Percentiles rank a stretch among this genome's conserved stretches.
Evolutionary conservation across 1,140 invertebrate genomes (phyloP).

Genomic region (Capitella teleta): DNA sequence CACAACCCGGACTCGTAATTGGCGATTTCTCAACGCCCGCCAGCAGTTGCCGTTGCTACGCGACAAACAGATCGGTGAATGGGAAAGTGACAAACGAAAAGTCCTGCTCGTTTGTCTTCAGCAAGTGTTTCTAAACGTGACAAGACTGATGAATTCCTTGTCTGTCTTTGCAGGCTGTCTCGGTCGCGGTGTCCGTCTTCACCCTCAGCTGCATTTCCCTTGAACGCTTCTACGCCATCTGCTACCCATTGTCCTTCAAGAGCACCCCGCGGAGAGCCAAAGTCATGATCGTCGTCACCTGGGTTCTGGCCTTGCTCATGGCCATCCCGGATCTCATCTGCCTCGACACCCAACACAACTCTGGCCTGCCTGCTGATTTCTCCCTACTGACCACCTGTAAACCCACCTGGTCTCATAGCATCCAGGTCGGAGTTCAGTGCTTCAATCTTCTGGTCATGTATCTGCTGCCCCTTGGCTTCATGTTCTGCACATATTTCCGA

Average conservation of each 20-base stretch:
- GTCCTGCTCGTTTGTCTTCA: no score
- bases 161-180: conserved; percentile 58
- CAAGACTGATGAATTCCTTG: no score
- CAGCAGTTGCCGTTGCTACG: no score
- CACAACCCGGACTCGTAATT: no score
- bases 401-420: conserved; percentile 20
- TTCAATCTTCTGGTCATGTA: conserved; percentile 62
- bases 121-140: no score
- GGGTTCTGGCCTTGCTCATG: conserved; percentile 62
- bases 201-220: conserved; percentile 83
- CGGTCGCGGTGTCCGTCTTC: conserved; percentile 77
- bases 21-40: no score
- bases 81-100: no score
- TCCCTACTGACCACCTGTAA: conserved; percentile 20
- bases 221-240: conserved; percentile 88
- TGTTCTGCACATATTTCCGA: conserved; percentile 63
- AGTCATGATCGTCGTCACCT: conserved; percentile 66
- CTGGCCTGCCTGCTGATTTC: conserved; percentile 1
- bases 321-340: conserved; percentile 28
- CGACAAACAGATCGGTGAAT: no score
- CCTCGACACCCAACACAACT: conserved; percentile 13
- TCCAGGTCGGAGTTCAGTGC: conserved; percentile 52
- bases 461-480: conserved; percentile 67
- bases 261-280: conserved; percentile 64
- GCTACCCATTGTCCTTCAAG: conserved; percentile 70